Base-by-base conservation (phyloP, 2,888 invertebrate genomes). In the Drosophila prolongata region DNA sequence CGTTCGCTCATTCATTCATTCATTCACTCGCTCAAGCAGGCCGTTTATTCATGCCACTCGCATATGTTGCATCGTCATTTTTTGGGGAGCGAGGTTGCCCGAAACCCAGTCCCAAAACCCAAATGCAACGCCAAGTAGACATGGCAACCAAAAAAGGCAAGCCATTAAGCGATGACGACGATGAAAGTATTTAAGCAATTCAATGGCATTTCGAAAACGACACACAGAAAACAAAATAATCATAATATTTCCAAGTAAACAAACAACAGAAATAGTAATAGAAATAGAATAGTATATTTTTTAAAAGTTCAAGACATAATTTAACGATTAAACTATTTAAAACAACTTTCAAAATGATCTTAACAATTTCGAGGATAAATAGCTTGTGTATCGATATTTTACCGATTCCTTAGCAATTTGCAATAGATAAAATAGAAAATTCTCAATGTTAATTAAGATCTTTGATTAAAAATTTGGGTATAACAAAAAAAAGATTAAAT, bases 171-270 rank as follows among this genome's bases (percentile, higher is more conserved):
- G 54, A 66, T 58, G 75, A 68, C 72, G 73, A 61, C 72, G 72
- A 61, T 69, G 62, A 79, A 84, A 89, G 87, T 85, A 85, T 85
- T 85, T 85, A 79, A 89, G 85, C 85, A 85, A 85, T 85, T 85
- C 89, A 85, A 85, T 89, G 89, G 79, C 80, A 85, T 83, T 85
- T 83, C 71, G 76, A 75, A 49, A 79, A 87, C 61, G 24, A 16
- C 50, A 34, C 67, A 47, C 61, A 4, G 61, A 6, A 34, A 38
- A 34, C n/a, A 52, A 47, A 47, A n/a, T 1, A 34, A 47, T n/a
- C 3, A 4, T 43, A 11, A 5, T n/a, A 46, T 35, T 9, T 35
- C 2, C 9, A 11, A 35, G 11, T 3, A 11, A 1, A 11, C 9
- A 35, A 10, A 11, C 35, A 35, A 35, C 10, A 35, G 4, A 35